Conservation (phyloP, 2,888 invertebrate species). For the Cylindroiulus punctatus region DNA sequence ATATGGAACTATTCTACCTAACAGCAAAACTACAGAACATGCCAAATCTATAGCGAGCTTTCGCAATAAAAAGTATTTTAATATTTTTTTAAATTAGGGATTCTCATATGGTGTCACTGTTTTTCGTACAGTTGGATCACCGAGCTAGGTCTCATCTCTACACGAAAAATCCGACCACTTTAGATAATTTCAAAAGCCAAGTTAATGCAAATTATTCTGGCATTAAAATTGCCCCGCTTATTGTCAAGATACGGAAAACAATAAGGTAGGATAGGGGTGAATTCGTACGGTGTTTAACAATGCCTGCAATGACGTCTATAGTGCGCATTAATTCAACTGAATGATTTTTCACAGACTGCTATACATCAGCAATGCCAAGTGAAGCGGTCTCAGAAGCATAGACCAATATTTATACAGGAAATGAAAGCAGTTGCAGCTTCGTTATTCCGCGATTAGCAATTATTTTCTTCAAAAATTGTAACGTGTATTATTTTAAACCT, state of each 20-base stretch:
- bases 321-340: not conserved
- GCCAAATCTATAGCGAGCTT: no score
- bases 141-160: no score
- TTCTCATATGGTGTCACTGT: no score
- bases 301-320: constrained; percentile 3
- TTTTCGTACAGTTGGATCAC: no score
- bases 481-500: not conserved
- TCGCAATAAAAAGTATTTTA: no score
- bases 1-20: not conserved
- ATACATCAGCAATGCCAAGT: not conserved
- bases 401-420: constrained; percentile 9
- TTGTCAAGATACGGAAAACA: constrained; percentile 19
- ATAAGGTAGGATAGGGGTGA: not conserved
- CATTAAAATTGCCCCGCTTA: not conserved
- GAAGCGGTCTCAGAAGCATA: not conserved
- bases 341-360: not conserved
- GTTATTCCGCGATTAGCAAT: not conserved
- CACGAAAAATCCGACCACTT: not conserved
- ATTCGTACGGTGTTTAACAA: not conserved
- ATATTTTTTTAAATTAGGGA: no score
- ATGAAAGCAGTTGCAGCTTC: not conserved
- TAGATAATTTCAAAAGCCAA: not conserved
- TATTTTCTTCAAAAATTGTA: not conserved
- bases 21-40: not conserved
- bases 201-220: not conserved